Base-by-base conservation (phyloP, 2,888 invertebrate species). In the Chouioia cunea region DNA sequence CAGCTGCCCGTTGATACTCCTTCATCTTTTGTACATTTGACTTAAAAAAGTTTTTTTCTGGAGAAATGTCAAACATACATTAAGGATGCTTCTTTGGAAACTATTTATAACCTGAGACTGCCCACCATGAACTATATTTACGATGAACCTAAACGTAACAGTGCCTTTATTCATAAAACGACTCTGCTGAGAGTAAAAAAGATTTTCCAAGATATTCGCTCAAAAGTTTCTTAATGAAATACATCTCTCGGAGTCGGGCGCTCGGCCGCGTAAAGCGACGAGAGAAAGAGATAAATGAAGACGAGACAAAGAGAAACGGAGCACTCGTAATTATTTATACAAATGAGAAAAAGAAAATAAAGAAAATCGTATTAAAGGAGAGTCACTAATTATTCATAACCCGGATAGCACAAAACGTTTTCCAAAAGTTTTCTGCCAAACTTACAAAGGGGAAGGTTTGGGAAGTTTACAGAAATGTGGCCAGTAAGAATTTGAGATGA, bases 171-270 rank as follows among this genome's bases (percentile, higher is more conserved):
- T 36, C 1, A 36, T 4, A 36, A 36, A 36, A 2, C 10, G 36
- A 36, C 36, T 36, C 36, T 36, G 10, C 4, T 10, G 36, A 36
- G 36, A 36, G 12, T 10, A 36, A 27, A 36, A 36, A 57, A 56
- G 60, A 52, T 68, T 57, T 36, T 63, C 43, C 50, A 44, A 44
- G 44, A 58, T 50, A 57, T 50, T 65, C 65, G 52, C 43, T 58
- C 58, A 50, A 58, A 57, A 59, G 52, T 59, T 66, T 52, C 50
- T 52, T 68, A 69, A 69, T 69, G 69, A 69, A 64, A 69, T 64
- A 64, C 63, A 63, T 63, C 63, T 64, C 52, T 64, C 52, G 52
- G 10, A 69, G 53, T 36, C 60, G 54, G 56, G 4, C 64, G 44
- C 22, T 16, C 12, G 14, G 27, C n/a, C 36, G 52, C 52, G 22